Base-by-base conservation (phyloP, 1,140 invertebrate genomes). In the Formica selysi region DNA sequence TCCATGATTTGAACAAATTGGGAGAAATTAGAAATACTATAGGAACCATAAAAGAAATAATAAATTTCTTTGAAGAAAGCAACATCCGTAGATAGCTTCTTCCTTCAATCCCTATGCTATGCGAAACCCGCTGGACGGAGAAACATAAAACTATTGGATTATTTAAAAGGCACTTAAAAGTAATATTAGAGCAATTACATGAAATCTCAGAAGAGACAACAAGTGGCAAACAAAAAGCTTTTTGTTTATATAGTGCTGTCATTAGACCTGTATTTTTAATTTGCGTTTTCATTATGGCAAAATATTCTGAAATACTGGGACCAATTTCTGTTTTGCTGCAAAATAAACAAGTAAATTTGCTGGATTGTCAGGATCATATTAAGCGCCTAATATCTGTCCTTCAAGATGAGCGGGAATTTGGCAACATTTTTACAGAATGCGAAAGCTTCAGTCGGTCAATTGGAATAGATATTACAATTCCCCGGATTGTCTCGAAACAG, bases 321-420 rank as follows among this genome's bases (percentile, higher is more conserved):
- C 57, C n/a, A 59, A 59, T 59, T n/a, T 22, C 57, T n/a, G n/a
- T 59, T n/a, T n/a, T 22, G 3, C n/a, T 59, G n/a, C 19, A 59
- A 59, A 22, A 59, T 59, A 59, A 26, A 8, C 57, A 59, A 59
- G 26, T 59, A 59, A 59, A 59, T 59, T 59, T 59, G 57, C 57
- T 59, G 19, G 19, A 26, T n/a, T 26, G 57, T 59, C 57, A 59
- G 8, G 8, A 26, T 59, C 57, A 59, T 26, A 26, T 59, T n/a
- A 59, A 8, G n/a, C 57, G 57, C n/a, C 7, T 59, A 59, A 44
- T 44, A 59, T 59, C n/a, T 57, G 19, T 57, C 8, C 57, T 26
- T 59, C n/a, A 59, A 19, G n/a, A 59, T 59, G 57, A 59, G 7
- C 57, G 57, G n/a, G n/a, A 59, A 59, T 59, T 59, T 22, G 57